Conservation (phyloP, 2,888 invertebrate genomes). For the Drosophila eohydei region DNA sequence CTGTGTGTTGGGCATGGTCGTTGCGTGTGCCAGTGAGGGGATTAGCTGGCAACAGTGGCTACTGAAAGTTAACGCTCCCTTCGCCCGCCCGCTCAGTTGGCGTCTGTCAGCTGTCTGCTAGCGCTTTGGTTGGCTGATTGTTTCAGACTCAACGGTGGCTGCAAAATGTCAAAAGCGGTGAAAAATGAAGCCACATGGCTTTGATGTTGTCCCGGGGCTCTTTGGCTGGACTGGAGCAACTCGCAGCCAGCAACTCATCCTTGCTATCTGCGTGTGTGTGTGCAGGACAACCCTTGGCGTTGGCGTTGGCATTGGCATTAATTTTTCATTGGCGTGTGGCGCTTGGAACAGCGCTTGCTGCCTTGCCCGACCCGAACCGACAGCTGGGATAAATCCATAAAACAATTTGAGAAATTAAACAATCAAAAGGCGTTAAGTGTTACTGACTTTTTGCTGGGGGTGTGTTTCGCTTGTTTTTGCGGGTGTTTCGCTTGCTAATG, state of each 20-base stretch:
- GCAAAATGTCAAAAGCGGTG: constrained; percentile 80
- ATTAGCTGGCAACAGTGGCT: constrained; percentile 60
- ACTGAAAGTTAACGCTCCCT: constrained; percentile 49
- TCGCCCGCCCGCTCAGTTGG: constrained; percentile 5
- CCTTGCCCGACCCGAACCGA: constrained; percentile 24
- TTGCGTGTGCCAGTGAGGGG: constrained; percentile 45
- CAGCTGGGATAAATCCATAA: constrained; percentile 78
- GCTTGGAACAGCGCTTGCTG: constrained; percentile 34
- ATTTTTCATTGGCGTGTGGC: constrained; percentile 78
- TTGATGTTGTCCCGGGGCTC: constrained; percentile 65
- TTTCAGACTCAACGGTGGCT: constrained; percentile 67
- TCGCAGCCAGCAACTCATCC: constrained; percentile 5
- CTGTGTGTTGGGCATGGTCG: constrained; percentile 32
- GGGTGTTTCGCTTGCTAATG: constrained; percentile 15
- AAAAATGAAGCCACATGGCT: constrained; percentile 76
- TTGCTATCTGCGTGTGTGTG: background rate
- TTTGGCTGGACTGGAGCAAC: background rate
- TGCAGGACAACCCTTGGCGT: constrained; percentile 52
- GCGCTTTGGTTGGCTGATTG: constrained; percentile 80
- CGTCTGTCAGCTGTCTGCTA: constrained; percentile 73
- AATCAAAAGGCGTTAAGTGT: constrained; percentile 81
- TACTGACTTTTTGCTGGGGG: constrained; percentile 64
- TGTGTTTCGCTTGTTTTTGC: constrained; percentile 16
- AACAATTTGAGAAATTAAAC: constrained; percentile 81
- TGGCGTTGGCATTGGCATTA: constrained; percentile 57